Conservation (phyloP, 2,888 invertebrate genomes). For the Drosophila helvetica region DNA sequence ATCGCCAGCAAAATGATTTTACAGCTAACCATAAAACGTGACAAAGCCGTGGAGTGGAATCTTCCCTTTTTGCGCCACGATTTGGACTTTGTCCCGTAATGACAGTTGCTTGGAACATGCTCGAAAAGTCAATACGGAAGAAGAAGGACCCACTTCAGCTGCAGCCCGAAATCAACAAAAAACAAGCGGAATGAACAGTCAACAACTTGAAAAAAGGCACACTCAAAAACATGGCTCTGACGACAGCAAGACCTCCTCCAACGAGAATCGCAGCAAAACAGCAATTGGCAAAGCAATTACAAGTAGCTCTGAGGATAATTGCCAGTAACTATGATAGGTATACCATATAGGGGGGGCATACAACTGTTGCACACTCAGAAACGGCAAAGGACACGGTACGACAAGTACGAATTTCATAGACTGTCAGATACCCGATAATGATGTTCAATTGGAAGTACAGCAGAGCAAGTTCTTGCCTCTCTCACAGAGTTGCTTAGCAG, state of each 20-base stretch:
- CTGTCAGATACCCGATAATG: too few species aligned
- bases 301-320: constrained; percentile 47
- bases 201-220: constrained; percentile 23
- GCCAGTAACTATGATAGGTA: constrained; percentile 54
- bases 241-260: constrained; percentile 15
- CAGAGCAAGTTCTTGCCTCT: background rate
- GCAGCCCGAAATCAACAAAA: background rate
- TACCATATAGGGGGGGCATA: constrained; percentile 21
- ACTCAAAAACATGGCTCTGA: constrained; percentile 28
- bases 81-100: constrained; percentile 36
- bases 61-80: background rate
- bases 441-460: too few species aligned
- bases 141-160: constrained; percentile 2
- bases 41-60: constrained; percentile 5
- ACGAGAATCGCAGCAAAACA: constrained; percentile 9
- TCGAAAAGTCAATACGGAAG: constrained; percentile 20
- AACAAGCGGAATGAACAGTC: constrained; percentile 13
- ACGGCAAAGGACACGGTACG: too few species aligned
- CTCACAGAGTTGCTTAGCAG: constrained; percentile 24
- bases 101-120: constrained; percentile 14
- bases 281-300: constrained; percentile 38
- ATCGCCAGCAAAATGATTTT: constrained; percentile 3
- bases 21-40: constrained; percentile 8
- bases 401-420: too few species aligned
- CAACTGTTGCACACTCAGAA: constrained; percentile 60